Base-by-base conservation (phyloP, 2,113 vertebrate genomes). In the Balaeniceps rex region DNA sequence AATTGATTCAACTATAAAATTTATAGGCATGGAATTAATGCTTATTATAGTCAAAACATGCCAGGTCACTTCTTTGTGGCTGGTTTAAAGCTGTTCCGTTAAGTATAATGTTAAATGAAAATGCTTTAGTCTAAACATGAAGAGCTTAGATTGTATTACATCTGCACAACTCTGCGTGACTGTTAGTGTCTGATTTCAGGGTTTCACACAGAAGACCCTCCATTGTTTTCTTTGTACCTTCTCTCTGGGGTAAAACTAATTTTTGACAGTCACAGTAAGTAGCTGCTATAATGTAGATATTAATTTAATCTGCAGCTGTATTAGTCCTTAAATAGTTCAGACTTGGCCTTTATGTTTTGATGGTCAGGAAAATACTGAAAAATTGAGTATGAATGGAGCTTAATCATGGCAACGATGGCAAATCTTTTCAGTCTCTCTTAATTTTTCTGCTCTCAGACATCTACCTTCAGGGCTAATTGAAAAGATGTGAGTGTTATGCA, bases 1-100 rank as follows among this genome's bases (percentile, higher is more conserved):
- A 97, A 98, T 94, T 97, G 97, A 98, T 97, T 92, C 92, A 97
- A 96, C 93, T 85, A 93, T 96, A 97, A 97, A 98, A 98, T 97
- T 91, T 89, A 63, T 93, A 97, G 93, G 91, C 94, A 94, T 86
- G 95, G 97, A 97, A 96, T 97, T 94, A 95, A 96, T 96, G 95
- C 91, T 97, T 93, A 93, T 92, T 97, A 71, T 78, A 98, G 97
- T 97, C 97, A 97, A 97, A 98, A 98, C 97, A 98, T 95, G 91
- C 96, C 88, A 76, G 96, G 94, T 97, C 97, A 91, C 97, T 98
- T 96, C 97, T 97, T 90, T 93, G 97, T 95, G 75, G 49, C 97
- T 94, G 95, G 80, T 95, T 98, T 96, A 96, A 97, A 96, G 96
- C 97, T 19, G 84, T 93, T 96, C 90, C 96, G 91, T 25, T 52